Evolutionary conservation across 2,113 vertebrate genomes (phyloP), one percentile per base, ranked within the genome.

Genomic region (Caranx melampygus): DNA sequence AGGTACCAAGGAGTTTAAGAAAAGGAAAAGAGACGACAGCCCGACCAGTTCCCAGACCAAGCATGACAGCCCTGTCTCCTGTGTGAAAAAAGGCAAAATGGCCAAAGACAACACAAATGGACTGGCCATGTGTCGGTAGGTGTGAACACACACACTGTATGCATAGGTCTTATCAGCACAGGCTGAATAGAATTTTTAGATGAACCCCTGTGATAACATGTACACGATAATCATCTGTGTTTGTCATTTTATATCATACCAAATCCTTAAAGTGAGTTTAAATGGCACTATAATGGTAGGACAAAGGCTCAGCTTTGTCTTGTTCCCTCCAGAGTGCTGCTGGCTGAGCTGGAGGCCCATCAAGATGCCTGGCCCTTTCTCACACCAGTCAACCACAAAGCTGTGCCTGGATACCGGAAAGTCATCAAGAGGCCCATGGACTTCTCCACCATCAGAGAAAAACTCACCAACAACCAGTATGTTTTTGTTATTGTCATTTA

Each of bases 381-480:
- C 89, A 96, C 96, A 78, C 98, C 97, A 45, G 98, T 99, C 92
- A 97, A 98, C 95, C 95, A 95, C 93, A 99, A 98, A 93, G 96
- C 96, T 65, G 97, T 99, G 87, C 97, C 97, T 64, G 97, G 98
- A 76, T 99, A 99, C 92, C 96, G 94, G 91, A 99, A 98, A 91
- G 96, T 99, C 91, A 98, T 99, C 88, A 99, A 96, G 89, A 98
- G 96, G 85, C 97, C 98, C 62, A 99, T 99, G 98, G 98, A 99
- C 94, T 98, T 99, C 92, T 97, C 96, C 84, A 99, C 97, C 81
- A 98, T 99, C 89, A 96, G 96, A 89, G 97, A 98, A 79, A 99
- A 99, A 89, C 96, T 99, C 78, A 93, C 88, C 91, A 97, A 91
- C 92, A 96, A 95, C 94, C 96, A 96, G 97, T 99, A 96, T 89